Evolutionary conservation across 1,140 invertebrate species (phyloP).

Genomic region (Drosophila parabipectinata): DNA sequence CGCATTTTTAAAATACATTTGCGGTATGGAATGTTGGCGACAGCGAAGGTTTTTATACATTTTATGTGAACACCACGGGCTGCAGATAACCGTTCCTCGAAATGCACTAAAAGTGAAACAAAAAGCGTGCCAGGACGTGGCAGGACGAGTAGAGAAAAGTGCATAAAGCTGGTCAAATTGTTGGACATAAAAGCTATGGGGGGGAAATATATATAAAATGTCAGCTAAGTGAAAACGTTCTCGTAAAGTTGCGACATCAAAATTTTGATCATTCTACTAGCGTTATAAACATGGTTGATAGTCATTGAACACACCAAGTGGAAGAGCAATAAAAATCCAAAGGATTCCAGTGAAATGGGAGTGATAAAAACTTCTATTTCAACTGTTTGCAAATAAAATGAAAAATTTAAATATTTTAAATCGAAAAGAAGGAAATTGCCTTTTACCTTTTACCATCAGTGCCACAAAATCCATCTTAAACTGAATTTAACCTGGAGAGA

Average conservation of each 20-base stretch:
- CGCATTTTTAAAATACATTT: conserved; percentile 57
- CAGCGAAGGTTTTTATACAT: conserved; percentile 56
- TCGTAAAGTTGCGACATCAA: conserved; percentile 35
- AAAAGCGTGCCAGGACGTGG: background rate
- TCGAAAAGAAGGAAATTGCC: background rate
- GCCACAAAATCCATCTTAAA: conserved; percentile 8
- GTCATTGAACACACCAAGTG: conserved; percentile 15
- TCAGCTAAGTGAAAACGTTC: conserved; percentile 48
- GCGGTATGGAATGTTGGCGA: conserved; percentile 53
- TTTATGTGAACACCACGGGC: conserved; percentile 32
- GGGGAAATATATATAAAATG: conserved; percentile 32
- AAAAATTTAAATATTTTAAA: background rate
- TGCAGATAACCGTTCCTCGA: conserved; percentile 26
- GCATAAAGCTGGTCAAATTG: conserved; percentile 47
- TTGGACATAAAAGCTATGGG: conserved; percentile 30
- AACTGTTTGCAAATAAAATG: background rate
- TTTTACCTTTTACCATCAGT: background rate
- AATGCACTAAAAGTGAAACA: conserved; percentile 3
- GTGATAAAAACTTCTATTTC: no score
- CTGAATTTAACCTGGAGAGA: conserved; percentile 9
- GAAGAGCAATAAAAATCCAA: conserved; percentile 4
- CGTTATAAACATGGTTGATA: conserved; percentile 33
- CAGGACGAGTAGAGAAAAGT: conserved; percentile 27
- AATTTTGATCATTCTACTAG: conserved; percentile 31
- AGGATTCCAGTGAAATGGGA: background rate